Evolutionary conservation across 2,888 invertebrate genomes (phyloP).

Genomic region (Rotaria macrura): DNA sequence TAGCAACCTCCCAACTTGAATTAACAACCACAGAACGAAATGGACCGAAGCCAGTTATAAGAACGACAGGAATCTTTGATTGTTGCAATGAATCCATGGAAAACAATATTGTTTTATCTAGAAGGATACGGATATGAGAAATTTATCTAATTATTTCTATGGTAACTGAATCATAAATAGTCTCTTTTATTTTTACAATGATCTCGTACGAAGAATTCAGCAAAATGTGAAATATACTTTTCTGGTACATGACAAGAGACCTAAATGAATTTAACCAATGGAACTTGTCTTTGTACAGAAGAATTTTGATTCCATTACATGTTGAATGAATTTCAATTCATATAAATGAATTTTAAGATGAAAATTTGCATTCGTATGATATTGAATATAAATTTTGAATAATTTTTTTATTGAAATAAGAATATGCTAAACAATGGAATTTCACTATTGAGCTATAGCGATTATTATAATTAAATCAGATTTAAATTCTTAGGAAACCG

Average conservation of each 20-base stretch:
- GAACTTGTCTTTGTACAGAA: not conserved
- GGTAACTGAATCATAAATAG: not conserved
- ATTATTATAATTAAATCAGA: too few relatives aligned
- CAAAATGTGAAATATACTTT: not conserved
- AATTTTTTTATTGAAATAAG: too few relatives aligned
- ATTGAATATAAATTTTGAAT: too few relatives aligned
- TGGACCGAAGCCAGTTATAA: constrained; percentile 1
- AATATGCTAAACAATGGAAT: too few relatives aligned
- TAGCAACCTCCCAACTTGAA: not conserved
- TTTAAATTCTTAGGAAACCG: too few relatives aligned
- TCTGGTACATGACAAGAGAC: not conserved
- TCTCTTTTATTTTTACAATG: not conserved
- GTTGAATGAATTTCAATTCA: not conserved
- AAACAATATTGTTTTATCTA: not conserved
- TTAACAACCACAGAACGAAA: not conserved
- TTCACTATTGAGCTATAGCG: too few relatives aligned
- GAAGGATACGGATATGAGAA: not conserved
- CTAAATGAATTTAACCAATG: not conserved
- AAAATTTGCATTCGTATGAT: too few relatives aligned
- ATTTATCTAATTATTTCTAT: not conserved
- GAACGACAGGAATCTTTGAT: not conserved
- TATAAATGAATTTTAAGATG: too few relatives aligned
- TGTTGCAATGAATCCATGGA: not conserved
- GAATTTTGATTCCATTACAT: not conserved
- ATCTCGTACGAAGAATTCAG: not conserved